Percentiles rank a stretch among this genome's conserved stretches.
phyloP scores from a whole-genome alignment of 2,888 invertebrate genomes.

The Andricus curvator region DNA sequence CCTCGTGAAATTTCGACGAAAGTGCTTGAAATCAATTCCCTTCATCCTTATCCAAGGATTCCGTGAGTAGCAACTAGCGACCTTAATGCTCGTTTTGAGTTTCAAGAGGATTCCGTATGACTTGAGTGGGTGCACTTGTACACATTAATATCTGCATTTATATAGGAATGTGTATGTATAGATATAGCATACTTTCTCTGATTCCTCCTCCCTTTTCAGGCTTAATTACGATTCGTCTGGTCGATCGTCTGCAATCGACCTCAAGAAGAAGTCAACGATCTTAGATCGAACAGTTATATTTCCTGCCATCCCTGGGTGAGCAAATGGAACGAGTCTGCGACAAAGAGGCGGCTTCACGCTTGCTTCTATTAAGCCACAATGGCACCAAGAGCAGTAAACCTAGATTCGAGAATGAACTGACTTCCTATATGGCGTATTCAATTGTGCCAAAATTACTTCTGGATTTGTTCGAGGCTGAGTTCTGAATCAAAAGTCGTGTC shows the following conservation, averaged over 20 bases:
- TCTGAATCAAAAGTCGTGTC: constrained; percentile 29
- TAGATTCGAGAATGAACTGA: constrained; percentile 31
- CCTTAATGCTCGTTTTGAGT: constrained; percentile 23
- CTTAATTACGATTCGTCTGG: constrained; percentile 29
- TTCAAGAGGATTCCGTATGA: not conserved
- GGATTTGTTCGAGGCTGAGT: constrained; percentile 1
- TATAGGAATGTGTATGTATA: not conserved
- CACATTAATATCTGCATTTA: not conserved
- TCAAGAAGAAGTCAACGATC: constrained; percentile 32
- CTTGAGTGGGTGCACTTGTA: not conserved
- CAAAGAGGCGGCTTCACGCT: constrained; percentile 39
- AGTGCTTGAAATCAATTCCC: constrained; percentile 36
- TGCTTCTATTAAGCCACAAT: constrained; percentile 40
- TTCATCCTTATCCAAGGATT: constrained; percentile 17
- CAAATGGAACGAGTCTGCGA: constrained; percentile 38
- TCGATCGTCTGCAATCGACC: constrained; percentile 36
- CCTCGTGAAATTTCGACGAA: constrained; percentile 29
- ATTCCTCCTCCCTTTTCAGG: not conserved
- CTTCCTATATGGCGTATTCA: constrained; percentile 21
- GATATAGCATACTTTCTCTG: constrained; percentile 6
- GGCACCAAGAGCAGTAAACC: constrained; percentile 32
- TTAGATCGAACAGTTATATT: constrained; percentile 39
- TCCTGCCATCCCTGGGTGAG: constrained; percentile 27
- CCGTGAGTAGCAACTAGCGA: constrained; percentile 14
- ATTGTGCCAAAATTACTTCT: constrained; percentile 35